phyloP scores from a whole-genome alignment of 2,797 vertebrate genomes.

The Mormyrus hasselquistii region DNA sequence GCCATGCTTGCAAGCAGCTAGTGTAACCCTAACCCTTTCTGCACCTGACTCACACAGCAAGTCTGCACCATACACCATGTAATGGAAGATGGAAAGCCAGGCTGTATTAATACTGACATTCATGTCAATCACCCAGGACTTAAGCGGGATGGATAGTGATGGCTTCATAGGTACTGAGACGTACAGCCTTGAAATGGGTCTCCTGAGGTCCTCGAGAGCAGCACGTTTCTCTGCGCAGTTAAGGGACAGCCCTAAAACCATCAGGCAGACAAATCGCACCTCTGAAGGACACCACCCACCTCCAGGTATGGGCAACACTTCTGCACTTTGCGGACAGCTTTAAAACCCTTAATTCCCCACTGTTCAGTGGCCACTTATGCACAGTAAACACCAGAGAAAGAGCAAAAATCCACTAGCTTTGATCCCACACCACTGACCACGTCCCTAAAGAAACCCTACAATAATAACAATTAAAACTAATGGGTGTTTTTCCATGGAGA shows the following conservation, averaged over 20 bases:
- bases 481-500: constrained; percentile 3
- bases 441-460: background rate
- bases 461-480: constrained; percentile 7
- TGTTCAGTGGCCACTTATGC: background rate
- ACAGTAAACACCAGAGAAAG: constrained; percentile 5
- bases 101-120: background rate
- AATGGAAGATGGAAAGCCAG: background rate
- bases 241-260: background rate
- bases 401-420: background rate
- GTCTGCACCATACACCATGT: background rate
- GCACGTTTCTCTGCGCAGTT: too few relatives aligned
- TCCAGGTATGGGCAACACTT: background rate
- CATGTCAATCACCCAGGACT: background rate
- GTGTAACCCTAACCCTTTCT: background rate
- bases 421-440: background rate
- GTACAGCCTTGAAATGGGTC: background rate
- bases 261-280: background rate
- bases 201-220: background rate
- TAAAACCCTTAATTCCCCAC: background rate
- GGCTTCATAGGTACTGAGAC: background rate
- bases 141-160: background rate
- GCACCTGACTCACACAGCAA: background rate
- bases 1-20: background rate
- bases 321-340: background rate
- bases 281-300: background rate